phyloP scores from a whole-genome alignment of 2,113 vertebrate species.

The Pantherophis guttatus region DNA sequence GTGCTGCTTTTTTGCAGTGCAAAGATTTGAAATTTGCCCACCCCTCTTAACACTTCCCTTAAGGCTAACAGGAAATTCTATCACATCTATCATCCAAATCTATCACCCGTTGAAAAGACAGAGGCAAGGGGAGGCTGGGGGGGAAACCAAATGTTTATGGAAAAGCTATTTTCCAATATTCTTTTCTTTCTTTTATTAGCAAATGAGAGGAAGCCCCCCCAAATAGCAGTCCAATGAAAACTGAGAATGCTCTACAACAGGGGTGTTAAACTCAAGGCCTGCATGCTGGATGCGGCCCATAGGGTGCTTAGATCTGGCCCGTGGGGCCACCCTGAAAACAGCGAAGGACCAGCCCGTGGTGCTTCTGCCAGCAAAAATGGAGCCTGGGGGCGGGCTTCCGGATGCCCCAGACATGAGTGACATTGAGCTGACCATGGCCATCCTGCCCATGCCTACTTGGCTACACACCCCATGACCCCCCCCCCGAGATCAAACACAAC shows the following conservation, averaged over 20 bases:
- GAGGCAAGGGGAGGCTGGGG: neutral
- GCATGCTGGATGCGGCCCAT: no score
- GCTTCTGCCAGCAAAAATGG: no score
- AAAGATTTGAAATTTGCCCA: neutral
- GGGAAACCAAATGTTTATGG: neutral
- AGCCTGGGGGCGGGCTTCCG: no score
- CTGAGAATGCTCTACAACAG: neutral
- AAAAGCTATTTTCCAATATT: neutral
- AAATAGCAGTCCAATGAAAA: neutral
- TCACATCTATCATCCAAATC: neutral
- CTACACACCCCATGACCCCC: no score
- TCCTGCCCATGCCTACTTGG: no score
- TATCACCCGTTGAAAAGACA: neutral
- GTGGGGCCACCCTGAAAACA: no score
- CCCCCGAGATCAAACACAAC: no score
- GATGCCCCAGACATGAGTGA: no score
- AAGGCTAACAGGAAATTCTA: neutral
- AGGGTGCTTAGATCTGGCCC: no score
- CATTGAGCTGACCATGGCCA: no score
- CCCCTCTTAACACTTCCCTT: neutral
- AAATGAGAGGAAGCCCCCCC: neutral
- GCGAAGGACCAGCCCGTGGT: accelerated
- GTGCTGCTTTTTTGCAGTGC: neutral
- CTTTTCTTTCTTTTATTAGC: neutral
- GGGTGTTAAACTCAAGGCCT: no score